Conservation (phyloP, 53 echinoderm and acorn worm species). For the Holothuria scabra region DNA sequence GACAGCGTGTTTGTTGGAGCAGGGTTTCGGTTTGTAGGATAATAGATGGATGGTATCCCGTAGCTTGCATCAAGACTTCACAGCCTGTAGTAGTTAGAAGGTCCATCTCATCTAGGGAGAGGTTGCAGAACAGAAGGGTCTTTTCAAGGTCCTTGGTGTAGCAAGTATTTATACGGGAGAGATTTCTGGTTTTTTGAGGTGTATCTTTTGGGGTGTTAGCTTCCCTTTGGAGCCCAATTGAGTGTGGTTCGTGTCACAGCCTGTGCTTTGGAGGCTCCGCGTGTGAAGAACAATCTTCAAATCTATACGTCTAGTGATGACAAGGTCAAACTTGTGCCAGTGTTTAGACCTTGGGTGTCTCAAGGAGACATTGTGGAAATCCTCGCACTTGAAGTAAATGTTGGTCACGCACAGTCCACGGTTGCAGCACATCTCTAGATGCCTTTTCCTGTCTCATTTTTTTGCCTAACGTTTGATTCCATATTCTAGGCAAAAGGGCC, state of each 20-base stretch:
- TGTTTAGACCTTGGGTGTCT: slow-evolving; percentile 42
- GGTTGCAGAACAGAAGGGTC: background rate
- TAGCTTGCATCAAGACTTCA: background rate
- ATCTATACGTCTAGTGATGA: background rate
- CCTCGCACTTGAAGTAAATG: slow-evolving; percentile 39
- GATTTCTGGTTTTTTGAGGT: slow-evolving; percentile 21
- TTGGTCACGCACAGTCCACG: slow-evolving; percentile 53
- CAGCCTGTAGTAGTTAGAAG: background rate
- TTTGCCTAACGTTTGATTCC: too few relatives aligned
- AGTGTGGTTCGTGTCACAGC: slow-evolving; percentile 65
- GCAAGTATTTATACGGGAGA: slow-evolving; percentile 20
- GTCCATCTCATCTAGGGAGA: background rate
- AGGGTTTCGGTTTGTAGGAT: too few relatives aligned
- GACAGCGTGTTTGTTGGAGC: too few relatives aligned
- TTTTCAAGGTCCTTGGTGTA: background rate
- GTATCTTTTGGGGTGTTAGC: slow-evolving; percentile 20
- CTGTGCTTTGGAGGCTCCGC: slow-evolving; percentile 39
- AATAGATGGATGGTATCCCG: too few relatives aligned
- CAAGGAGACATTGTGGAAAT: slow-evolving; percentile 1
- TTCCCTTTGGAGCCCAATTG: slow-evolving; percentile 37
- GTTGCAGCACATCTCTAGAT: slow-evolving; percentile 50
- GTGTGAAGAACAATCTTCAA: background rate
- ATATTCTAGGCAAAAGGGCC: too few relatives aligned
- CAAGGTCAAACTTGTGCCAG: slow-evolving; percentile 51
- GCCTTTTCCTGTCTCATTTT: too few relatives aligned